Base-by-base conservation (phyloP, 2,113 vertebrate species). In the Urocitellus parryii region DNA sequence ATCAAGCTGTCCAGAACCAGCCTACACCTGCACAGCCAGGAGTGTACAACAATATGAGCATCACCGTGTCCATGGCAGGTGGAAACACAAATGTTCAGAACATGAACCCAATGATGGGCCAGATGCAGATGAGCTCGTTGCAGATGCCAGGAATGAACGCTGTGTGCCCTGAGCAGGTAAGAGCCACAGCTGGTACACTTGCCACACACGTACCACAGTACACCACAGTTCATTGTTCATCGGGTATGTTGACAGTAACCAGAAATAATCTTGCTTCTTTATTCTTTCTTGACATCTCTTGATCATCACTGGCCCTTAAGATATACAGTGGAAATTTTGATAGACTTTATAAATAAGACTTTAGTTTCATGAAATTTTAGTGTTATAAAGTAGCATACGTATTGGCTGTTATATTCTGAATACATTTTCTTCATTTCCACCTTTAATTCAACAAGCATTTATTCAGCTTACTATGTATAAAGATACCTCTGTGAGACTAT, bases 11-110 rank as follows among this genome's bases (percentile, higher is more conserved):
- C 74, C 99, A 99, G 98, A 98, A 94, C 88, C 98, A 98, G 93
- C 89, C 98, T 1, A 70, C 99, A 0, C 98, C 98, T 29, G 99
- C 98, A 63, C 99, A 99, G 98, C 99, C 99, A 97, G 99, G 99
- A 94, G 98, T 99, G 73, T 99, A 99, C 99, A 99, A 99, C 99
- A 99, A 99, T 98, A 99, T 99, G 99, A 99, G 99, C 98, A 99
- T 99, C 98, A 99, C 99, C 0, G 99, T 99, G 91, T 99, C 99
- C 97, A 99, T 99, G 99, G 99, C 99, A 0, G 99, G 99, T 42
- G 99, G 99, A 81, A 99, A 99, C 13, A 97, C 98, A 10, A 98
- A 97, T 4, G 99, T 99, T 88, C 98, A 99, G 97, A 99, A 99
- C 27, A 98, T 99, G 98, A 99, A 99, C 97, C 99, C 99, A 34